phyloP scores from a whole-genome alignment of 2,888 invertebrate genomes.

The Lepetodrilus schrolli region DNA sequence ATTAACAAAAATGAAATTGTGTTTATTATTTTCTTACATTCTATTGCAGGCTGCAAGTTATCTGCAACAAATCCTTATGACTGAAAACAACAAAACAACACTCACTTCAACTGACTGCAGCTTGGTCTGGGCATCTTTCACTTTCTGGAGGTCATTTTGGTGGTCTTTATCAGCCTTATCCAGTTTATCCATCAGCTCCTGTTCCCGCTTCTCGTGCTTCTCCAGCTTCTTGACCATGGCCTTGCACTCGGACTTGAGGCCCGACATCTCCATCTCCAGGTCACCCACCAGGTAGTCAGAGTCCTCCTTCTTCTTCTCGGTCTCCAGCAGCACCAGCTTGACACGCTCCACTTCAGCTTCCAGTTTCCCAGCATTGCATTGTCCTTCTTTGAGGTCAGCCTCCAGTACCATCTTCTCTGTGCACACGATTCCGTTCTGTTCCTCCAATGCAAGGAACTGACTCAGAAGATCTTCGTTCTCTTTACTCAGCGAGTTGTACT shows the following conservation, averaged over 20 bases:
- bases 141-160: background rate
- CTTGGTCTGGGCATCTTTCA: background rate
- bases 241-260: background rate
- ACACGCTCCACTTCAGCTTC: constrained; percentile 17
- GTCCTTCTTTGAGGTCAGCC: background rate
- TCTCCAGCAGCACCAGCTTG: background rate
- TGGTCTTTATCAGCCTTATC: constrained; percentile 10
- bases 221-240: background rate
- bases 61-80: too few relatives aligned
- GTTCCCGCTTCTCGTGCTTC: constrained; percentile 13
- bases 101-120: background rate
- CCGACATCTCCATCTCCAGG: background rate
- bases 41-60: too few relatives aligned
- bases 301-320: constrained; percentile 46
- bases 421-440: constrained; percentile 39
- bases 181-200: constrained; percentile 14
- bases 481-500: constrained; percentile 48
- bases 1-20: too few relatives aligned
- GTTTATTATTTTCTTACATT: too few relatives aligned
- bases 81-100: background rate
- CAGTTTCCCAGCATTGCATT: background rate
- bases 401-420: constrained; percentile 17
- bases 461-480: constrained; percentile 54
- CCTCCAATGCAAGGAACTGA: constrained; percentile 53
- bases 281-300: constrained; percentile 37